Conservation (phyloP, 2,797 vertebrate genomes). For the Benthosema pterotum region DNA sequence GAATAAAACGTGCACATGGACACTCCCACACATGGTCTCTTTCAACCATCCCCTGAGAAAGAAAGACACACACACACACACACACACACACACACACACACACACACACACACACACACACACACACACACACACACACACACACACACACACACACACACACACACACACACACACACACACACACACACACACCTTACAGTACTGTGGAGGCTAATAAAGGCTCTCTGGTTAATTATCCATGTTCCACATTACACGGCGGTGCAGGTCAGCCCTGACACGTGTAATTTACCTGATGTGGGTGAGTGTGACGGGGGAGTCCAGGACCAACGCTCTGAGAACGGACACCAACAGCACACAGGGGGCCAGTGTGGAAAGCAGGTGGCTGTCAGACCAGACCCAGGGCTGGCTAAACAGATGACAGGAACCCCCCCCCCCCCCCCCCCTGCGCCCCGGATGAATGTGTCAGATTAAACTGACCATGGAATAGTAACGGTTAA, state of each 20-base stretch:
- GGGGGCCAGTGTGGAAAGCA: slow-evolving; percentile 58
- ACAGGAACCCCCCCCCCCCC: too few relatives aligned
- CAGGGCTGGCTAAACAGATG: background rate
- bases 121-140: too few relatives aligned
- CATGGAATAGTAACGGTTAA: too few relatives aligned
- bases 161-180: background rate
- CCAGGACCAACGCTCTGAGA: slow-evolving; percentile 37
- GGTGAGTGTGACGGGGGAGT: background rate
- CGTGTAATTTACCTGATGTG: slow-evolving; percentile 59
- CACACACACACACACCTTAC: slow-evolving; percentile 3
- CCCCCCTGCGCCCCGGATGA: too few relatives aligned
- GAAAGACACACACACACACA: too few relatives aligned
- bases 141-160: background rate
- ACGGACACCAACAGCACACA: slow-evolving; percentile 55
- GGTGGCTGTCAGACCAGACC: slow-evolving; percentile 61
- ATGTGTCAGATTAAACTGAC: too few relatives aligned
- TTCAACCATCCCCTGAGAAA: too few relatives aligned
- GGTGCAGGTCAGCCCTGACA: slow-evolving; percentile 49
- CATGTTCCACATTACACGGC: slow-evolving; percentile 52
- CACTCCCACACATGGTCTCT: too few relatives aligned
- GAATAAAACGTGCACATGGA: too few relatives aligned
- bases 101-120: too few relatives aligned
- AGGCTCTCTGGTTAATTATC: slow-evolving; percentile 64
- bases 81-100: too few relatives aligned
- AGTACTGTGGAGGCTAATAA: slow-evolving; percentile 53